Base-by-base conservation (phyloP, 2,113 vertebrate species). In the Oreochromis aureus region DNA sequence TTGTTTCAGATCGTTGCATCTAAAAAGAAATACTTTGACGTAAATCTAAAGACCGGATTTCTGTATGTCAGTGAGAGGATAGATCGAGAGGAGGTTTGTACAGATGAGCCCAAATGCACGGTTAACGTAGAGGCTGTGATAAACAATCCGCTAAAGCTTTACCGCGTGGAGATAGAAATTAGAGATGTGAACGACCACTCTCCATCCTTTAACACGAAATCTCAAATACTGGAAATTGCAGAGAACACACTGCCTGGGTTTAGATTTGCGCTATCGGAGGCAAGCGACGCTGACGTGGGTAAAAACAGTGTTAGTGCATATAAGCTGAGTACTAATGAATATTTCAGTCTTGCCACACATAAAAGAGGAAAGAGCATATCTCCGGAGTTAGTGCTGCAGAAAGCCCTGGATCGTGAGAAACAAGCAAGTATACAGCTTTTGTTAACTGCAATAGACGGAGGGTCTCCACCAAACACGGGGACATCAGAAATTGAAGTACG, bases 391-490 rank as follows among this genome's bases (percentile, higher is more conserved):
- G 95, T 98, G 87, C 90, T 98, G 78, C 97, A 98, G 89, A 96
- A 93, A 87, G 90, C 93, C 4, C 56, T 98, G 85, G 98, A 98
- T 89, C 91, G 97, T 10, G 98, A 98, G 71, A 96, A 95, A 80
- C 95, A 94, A 63, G 76, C 97, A 55, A 89, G 93, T 78, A 96
- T 98, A 84, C 80, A 93, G 6, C 93, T 98, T 2, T 19, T 96
- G 19, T 95, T 98, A 80, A 97, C 96, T 0, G 97, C 97, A 0
- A 84, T 97, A 48, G 98, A 98, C 3, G 98, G 97, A 5, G 98
- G 98, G 1, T 94, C 94, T 53, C 97, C 97, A 3, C 93, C 96
- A 1, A 94, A 91, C 56, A 95, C 97, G 79, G 97, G 97, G 5
- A 91, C 96, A 30, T 95, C 95, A n/a, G 93, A 78, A 48, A 96